These are phyloP conservation scores for Mastacembelus armatus DNA, from an alignment of 2,797 vertebrate genomes.

Conservation along the genomic window DNA sequence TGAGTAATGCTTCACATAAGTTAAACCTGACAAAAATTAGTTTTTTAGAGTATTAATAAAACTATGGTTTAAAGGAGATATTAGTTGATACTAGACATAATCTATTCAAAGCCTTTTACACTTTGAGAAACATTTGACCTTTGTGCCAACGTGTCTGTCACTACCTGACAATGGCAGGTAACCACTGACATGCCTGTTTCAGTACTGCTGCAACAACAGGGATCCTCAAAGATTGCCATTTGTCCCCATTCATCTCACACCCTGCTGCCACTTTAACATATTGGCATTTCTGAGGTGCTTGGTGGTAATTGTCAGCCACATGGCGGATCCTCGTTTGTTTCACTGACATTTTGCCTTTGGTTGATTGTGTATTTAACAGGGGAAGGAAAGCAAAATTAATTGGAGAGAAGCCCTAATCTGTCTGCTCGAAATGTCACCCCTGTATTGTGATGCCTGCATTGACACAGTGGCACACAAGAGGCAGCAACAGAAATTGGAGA, in stretches of 20 bases:
- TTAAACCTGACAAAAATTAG: too few species aligned
- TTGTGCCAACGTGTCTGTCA: conserved; percentile 24
- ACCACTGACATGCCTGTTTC: conserved; percentile 7
- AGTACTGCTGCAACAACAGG: conserved; percentile 32
- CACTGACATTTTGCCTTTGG: conserved; percentile 86
- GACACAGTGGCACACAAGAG: conserved; percentile 63
- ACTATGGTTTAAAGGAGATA: neutral
- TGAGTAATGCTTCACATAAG: too few species aligned
- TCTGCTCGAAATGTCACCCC: conserved; percentile 87
- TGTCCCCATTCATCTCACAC: conserved; percentile 75
- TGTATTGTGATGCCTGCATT: conserved; percentile 69
- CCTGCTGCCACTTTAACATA: conserved; percentile 79
- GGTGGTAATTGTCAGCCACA: conserved; percentile 83
- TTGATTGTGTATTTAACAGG: conserved; percentile 88
- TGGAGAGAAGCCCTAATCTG: conserved; percentile 85
- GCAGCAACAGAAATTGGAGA: neutral
- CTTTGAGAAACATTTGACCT: conserved; percentile 39
- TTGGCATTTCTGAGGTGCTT: conserved; percentile 84
- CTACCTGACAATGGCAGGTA: conserved; percentile 28
- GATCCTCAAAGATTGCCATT: conserved; percentile 53
- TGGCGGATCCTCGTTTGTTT: conserved; percentile 81
- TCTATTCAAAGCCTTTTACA: conserved; percentile 10
- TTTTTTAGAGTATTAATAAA: neutral
- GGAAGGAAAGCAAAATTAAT: conserved; percentile 85
- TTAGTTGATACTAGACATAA: neutral